Percentiles rank a stretch among this genome's conserved stretches.
Conservation (phyloP, 2,113 vertebrate species). For the Raja brachyura region DNA sequence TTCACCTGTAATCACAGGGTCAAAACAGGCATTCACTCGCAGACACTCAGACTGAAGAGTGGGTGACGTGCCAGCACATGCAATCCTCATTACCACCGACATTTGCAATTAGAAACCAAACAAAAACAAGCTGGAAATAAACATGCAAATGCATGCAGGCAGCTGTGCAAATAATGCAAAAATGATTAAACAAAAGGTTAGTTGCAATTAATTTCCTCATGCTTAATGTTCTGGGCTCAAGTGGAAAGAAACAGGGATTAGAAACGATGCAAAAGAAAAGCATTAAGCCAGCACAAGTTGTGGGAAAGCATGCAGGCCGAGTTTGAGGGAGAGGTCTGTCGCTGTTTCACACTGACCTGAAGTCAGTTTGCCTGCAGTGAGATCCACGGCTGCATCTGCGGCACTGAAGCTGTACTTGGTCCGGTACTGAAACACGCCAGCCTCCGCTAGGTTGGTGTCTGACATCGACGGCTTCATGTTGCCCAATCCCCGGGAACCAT, state of each 20-base stretch:
- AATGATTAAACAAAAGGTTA: constrained; percentile 53
- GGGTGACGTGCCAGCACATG: constrained; percentile 68
- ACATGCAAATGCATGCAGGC: constrained; percentile 93
- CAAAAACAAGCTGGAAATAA: constrained; percentile 71
- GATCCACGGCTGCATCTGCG: constrained; percentile 81
- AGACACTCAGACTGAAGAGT: constrained; percentile 53
- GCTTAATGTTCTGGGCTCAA: constrained; percentile 41
- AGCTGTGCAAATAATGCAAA: constrained; percentile 69
- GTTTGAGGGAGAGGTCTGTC: constrained; percentile 78
- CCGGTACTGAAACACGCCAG: constrained; percentile 76
- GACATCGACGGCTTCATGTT: constrained; percentile 81
- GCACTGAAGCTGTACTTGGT: constrained; percentile 76
- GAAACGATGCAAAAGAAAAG: constrained; percentile 45
- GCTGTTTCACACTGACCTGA: constrained; percentile 76
- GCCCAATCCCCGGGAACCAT: constrained; percentile 70
- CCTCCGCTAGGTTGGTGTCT: constrained; percentile 77
- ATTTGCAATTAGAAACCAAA: constrained; percentile 61
- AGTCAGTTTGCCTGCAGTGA: constrained; percentile 82
- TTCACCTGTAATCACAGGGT: constrained; percentile 89
- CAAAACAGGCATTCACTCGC: constrained; percentile 71
- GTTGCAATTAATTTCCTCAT: constrained; percentile 37
- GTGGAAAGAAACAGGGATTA: constrained; percentile 44
- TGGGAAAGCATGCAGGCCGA: constrained; percentile 62
- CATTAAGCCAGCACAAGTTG: constrained; percentile 66
- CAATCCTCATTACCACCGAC: constrained; percentile 62